Evolutionary conservation across 2,113 vertebrate genomes (phyloP), one percentile per base, ranked within the genome.

Genomic region (Atherinomorus stipes): DNA sequence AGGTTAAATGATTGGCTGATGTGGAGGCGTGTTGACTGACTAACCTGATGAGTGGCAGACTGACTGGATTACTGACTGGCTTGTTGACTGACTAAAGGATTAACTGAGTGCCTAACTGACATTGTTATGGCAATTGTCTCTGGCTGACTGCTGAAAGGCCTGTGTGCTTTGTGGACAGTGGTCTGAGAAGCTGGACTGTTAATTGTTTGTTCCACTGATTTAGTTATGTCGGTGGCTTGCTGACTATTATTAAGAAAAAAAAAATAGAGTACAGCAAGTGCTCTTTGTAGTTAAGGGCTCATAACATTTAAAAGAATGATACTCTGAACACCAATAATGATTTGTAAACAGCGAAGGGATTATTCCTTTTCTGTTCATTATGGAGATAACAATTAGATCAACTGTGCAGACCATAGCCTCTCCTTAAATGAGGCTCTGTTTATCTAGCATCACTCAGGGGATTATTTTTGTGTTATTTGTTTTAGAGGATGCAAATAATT

Each of bases 11-110:
- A 54, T 75, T 76, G 44, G 53, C 71, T 34, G 80, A 76, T 4
- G 22, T 61, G 71, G 40, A 68, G 69, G 77, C 76, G 83, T 75
- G 76, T 80, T 80, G 67, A 80, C 65, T 78, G 77, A 76, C 54
- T 71, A 72, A 79, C 73, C 58, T 6, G 49, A 37, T 64, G 78
- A 86, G 65, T 86, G 81, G 72, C 78, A 83, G 77, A 21, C 81
- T 60, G 68, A 78, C 64, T 78, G 77, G 71, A 78, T 72, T 71
- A 71, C 62, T 72, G 62, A 61, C 72, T 81, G 88, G 61, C 65
- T 82, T 78, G 78, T 81, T 83, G 78, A 80, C 80, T 85, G 78
- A 81, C 76, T 71, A 31, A 80, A 83, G 71, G 76, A 84, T 87
- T 84, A 82, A 38, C 71, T 2, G 63, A 74, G 73, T 70, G 59